These are phyloP conservation scores for Dasypolia templi DNA, from an alignment of 2,888 invertebrate genomes.

Conservation along the genomic window DNA sequence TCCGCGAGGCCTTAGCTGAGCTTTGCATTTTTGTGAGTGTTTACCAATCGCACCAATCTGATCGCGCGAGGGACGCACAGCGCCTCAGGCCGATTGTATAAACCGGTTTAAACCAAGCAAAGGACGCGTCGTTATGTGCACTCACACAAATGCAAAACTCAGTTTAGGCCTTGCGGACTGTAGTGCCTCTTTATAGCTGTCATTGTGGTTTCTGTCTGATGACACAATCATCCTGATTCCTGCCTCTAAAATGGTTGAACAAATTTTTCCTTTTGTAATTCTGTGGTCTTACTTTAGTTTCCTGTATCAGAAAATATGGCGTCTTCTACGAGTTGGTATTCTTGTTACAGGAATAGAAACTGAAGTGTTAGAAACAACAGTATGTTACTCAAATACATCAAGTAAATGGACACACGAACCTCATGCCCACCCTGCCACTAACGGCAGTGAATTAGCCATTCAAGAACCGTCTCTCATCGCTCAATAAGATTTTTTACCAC, in stretches of 20 bases:
- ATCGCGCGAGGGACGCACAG: no score
- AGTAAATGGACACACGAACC: conserved; percentile 8
- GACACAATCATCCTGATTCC: neutral
- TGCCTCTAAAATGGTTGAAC: neutral
- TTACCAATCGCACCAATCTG: no score
- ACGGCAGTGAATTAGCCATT: conserved; percentile 42
- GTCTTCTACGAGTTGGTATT: neutral
- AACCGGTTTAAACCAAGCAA: no score
- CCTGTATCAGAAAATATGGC: neutral
- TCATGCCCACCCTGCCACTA: conserved; percentile 29
- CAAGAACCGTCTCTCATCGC: conserved; percentile 17
- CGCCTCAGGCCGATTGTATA: no score
- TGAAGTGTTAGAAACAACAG: neutral
- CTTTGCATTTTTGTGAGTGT: no score
- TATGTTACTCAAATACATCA: conserved; percentile 1
- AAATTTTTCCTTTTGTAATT: neutral
- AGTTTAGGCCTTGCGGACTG: no score
- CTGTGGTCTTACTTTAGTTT: neutral
- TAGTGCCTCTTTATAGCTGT: neutral
- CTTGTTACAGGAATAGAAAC: neutral
- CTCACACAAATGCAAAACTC: no score
- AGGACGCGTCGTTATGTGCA: no score
- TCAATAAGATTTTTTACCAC: conserved; percentile 39
- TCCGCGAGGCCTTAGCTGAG: no score
- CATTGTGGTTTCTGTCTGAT: neutral